These are phyloP conservation scores for Micropoecilia bifurca DNA, from an alignment of 2,797 vertebrate species.

Conservation along the genomic window DNA sequence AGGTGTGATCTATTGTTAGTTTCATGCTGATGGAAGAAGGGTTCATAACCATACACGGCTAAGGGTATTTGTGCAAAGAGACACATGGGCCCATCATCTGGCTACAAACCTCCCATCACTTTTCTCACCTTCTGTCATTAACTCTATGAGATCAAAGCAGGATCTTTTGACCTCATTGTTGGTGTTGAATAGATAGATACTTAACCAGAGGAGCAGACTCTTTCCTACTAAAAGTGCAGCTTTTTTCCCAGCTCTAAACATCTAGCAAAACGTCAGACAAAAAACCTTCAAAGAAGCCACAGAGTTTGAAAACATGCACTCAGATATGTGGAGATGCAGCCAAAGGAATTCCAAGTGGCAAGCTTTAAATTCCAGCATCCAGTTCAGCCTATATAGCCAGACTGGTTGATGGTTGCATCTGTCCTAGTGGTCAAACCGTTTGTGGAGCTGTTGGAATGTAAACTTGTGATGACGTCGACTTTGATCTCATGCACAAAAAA, in stretches of 20 bases:
- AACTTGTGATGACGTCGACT: slow-evolving; percentile 12
- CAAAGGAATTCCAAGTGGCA: slow-evolving; percentile 59
- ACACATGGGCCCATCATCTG: slow-evolving; percentile 19
- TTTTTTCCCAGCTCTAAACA: slow-evolving; percentile 49
- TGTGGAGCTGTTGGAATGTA: slow-evolving; percentile 43
- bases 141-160: slow-evolving; percentile 46
- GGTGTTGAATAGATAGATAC: slow-evolving; percentile 40
- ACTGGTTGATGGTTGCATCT: slow-evolving; percentile 45
- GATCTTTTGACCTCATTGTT: slow-evolving; percentile 40
- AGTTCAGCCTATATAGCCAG: slow-evolving; percentile 37
- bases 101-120: slow-evolving; percentile 36
- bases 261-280: slow-evolving; percentile 41
- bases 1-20: slow-evolving; percentile 81
- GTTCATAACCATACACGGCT: slow-evolving; percentile 59
- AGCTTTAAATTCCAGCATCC: slow-evolving; percentile 57
- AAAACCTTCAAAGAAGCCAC: slow-evolving; percentile 36
- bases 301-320: slow-evolving; percentile 59
- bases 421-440: slow-evolving; percentile 58
- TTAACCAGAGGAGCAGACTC: slow-evolving; percentile 33
- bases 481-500: slow-evolving; percentile 18
- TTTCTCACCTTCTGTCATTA: slow-evolving; percentile 25
- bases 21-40: slow-evolving; percentile 39
- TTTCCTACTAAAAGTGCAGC: slow-evolving; percentile 27
- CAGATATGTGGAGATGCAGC: slow-evolving; percentile 55
- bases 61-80: slow-evolving; percentile 42